A percentile compares a stretch with the other conserved stretches of the same genome.
phyloP scores from a whole-genome alignment of 2,888 invertebrate species.

The Peribatodes rhomboidaria region DNA sequence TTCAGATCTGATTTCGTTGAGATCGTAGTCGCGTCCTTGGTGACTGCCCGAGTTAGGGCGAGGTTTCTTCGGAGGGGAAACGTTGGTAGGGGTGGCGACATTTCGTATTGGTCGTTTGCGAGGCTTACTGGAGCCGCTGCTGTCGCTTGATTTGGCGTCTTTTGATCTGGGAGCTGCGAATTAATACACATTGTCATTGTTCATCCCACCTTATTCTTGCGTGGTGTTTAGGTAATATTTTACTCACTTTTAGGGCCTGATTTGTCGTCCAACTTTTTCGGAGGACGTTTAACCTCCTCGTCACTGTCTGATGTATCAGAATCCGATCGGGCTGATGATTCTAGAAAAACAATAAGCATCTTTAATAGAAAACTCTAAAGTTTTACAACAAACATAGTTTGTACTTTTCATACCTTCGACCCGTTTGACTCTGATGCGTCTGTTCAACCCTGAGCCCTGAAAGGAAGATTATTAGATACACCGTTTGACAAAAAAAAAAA shows the following conservation, averaged over 20 bases:
- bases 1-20: slow-evolving; percentile 94
- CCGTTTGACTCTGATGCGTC: slow-evolving; percentile 74
- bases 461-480: slow-evolving; percentile 52
- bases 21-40: slow-evolving; percentile 90
- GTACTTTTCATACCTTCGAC: slow-evolving; percentile 67
- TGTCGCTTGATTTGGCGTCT: slow-evolving; percentile 77
- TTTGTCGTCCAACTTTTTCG: slow-evolving; percentile 78
- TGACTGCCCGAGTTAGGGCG: slow-evolving; percentile 64
- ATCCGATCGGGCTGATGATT: slow-evolving; percentile 78
- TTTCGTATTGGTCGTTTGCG: slow-evolving; percentile 75
- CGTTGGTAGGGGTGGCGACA: slow-evolving; percentile 67
- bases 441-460: slow-evolving; percentile 80
- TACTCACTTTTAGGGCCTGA: slow-evolving; percentile 67
- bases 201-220: too few species aligned
- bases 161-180: slow-evolving; percentile 71
- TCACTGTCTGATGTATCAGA: slow-evolving; percentile 86
- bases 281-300: slow-evolving; percentile 73
- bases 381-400: background rate
- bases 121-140: slow-evolving; percentile 76
- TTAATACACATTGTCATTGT: too few species aligned
- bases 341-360: slow-evolving; percentile 52
- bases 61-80: slow-evolving; percentile 73
- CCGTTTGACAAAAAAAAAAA: too few species aligned
- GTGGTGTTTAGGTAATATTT: slow-evolving; percentile 3
- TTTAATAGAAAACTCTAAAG: background rate